Percentiles rank a stretch among this genome's conserved stretches.
Evolutionary conservation across 37 sponge, comb jelly and placozoan genomes (phyloP).

Genomic region (Haliclona indistincta): DNA sequence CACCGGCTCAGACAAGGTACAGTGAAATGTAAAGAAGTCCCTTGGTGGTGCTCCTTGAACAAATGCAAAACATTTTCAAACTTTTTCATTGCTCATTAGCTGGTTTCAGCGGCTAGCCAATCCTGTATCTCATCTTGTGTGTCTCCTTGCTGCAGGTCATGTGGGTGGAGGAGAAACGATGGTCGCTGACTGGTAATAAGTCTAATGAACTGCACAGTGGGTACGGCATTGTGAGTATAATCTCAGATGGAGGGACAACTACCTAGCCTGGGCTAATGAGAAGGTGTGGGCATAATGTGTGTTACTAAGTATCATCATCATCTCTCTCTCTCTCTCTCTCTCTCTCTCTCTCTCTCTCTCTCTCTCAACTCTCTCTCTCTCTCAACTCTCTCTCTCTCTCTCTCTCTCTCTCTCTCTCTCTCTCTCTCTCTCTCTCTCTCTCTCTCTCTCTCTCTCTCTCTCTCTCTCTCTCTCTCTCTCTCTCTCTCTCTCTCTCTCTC

Average conservation of each 20-base stretch:
- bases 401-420: conserved; percentile 35
- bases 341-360: conserved; percentile 34
- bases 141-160: conserved; percentile 38
- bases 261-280: conserved; percentile 98
- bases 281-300: conserved; percentile 28
- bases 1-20: conserved; percentile 67
- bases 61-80: no score
- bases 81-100: no score
- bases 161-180: conserved; percentile 75
- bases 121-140: neutral
- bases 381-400: conserved; percentile 30
- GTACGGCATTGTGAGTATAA: conserved; percentile 77
- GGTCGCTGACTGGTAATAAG: conserved; percentile 57
- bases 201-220: conserved; percentile 80
- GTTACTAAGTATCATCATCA: neutral
- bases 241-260: conserved; percentile 88
- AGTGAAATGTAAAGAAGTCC: no score
- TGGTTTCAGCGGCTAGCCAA: no score
- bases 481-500: conserved; percentile 49
- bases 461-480: conserved; percentile 53
- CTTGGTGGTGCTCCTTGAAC: no score
- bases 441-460: conserved; percentile 53
- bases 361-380: conserved; percentile 41
- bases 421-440: conserved; percentile 42
- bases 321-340: conserved; percentile 17